These are phyloP conservation scores for Leucoraja ocellata DNA, from an alignment of 2,797 vertebrate genomes.

Conservation along the genomic window DNA sequence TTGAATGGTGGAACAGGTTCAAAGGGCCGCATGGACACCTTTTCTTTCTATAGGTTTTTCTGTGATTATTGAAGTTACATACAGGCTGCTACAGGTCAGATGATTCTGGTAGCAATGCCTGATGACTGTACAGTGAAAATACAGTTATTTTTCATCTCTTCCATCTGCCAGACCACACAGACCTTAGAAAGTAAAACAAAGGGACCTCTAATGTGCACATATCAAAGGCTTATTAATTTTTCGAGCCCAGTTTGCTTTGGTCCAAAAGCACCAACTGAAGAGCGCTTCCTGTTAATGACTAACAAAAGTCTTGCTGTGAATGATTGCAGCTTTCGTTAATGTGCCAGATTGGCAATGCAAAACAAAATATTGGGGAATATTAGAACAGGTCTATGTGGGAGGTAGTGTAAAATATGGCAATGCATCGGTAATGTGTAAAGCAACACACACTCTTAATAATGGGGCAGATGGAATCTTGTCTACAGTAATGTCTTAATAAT, in stretches of 20 bases:
- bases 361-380: background rate
- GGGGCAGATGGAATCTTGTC: background rate
- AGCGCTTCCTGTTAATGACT: background rate
- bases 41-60: background rate
- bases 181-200: background rate
- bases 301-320: constrained; percentile 7
- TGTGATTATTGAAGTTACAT: background rate
- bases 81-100: background rate
- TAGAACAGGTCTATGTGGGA: constrained; percentile 1
- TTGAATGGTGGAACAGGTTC: background rate
- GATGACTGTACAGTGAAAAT: constrained; percentile 8
- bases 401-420: background rate
- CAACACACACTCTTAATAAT: background rate
- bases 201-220: background rate
- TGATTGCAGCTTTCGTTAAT: background rate
- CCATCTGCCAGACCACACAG: constrained; percentile 13
- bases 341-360: background rate
- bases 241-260: background rate
- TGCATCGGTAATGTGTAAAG: background rate
- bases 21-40: background rate
- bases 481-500: background rate
- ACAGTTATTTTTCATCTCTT: background rate
- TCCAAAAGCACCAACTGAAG: background rate
- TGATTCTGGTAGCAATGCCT: background rate
- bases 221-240: constrained; percentile 29